Conservation (phyloP, 2,113 vertebrate species). For the Nannospalax galili region DNA sequence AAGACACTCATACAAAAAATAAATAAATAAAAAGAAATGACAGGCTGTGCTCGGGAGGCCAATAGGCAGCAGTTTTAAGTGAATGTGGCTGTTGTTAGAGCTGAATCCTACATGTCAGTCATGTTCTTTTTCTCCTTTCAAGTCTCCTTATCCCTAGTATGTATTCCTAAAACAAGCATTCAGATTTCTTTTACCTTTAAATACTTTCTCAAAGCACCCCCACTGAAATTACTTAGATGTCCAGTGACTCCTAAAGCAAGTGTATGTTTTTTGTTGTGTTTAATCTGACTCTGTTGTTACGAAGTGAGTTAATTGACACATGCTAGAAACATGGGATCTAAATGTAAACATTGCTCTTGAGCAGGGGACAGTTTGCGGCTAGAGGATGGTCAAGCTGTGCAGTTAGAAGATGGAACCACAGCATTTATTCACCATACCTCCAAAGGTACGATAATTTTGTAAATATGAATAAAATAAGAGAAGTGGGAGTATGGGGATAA, state of each 20-base stretch:
- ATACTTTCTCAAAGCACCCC: conserved; percentile 17
- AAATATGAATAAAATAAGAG: conserved; percentile 34
- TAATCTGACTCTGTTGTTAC: conserved; percentile 31
- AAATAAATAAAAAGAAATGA: too few relatives aligned
- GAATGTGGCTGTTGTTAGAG: background rate
- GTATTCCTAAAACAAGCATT: conserved; percentile 45
- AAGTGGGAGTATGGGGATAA: background rate
- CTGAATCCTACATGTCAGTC: background rate
- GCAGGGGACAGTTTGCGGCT: conserved; percentile 94
- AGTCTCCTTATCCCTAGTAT: background rate
- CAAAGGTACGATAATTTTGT: conserved; percentile 90
- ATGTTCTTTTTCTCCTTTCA: conserved; percentile 16
- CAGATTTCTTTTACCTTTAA: background rate
- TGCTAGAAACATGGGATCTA: conserved; percentile 56
- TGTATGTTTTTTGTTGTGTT: conserved; percentile 29
- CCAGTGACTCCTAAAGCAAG: conserved; percentile 14
- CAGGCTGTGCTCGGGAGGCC: background rate
- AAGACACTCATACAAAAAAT: too few relatives aligned
- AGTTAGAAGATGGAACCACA: conserved; percentile 97
- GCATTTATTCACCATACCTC: conserved; percentile 97
- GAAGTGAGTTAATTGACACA: background rate
- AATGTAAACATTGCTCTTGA: conserved; percentile 82
- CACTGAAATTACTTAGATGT: conserved; percentile 54
- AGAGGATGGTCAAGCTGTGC: conserved; percentile 97
- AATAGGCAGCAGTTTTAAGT: background rate